Evolutionary conservation across 1,140 invertebrate genomes (phyloP).

Genomic region (Apis florea): DNA sequence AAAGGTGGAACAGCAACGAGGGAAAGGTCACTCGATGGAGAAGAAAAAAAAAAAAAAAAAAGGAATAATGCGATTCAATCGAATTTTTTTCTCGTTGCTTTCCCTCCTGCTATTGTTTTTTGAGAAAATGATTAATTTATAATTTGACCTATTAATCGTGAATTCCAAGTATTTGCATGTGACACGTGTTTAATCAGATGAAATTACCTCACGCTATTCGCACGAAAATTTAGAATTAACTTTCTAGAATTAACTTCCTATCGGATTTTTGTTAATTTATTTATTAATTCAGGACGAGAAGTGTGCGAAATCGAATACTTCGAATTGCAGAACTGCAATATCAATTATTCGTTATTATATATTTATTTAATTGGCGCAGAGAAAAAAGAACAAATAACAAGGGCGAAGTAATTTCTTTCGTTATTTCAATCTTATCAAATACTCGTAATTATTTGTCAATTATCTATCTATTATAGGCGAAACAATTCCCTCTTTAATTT

Average conservation of each 20-base stretch:
- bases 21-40: background rate
- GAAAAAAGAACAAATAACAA: too few species aligned
- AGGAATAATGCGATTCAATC: background rate
- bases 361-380: too few species aligned
- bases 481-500: background rate
- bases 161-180: background rate
- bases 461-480: background rate
- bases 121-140: background rate
- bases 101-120: background rate
- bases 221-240: slow-evolving; percentile 50
- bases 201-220: slow-evolving; percentile 37
- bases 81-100: background rate
- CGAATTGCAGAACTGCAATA: too few species aligned
- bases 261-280: background rate
- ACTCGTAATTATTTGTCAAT: background rate
- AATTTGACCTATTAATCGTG: background rate
- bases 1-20: too few species aligned
- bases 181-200: background rate
- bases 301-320: too few species aligned
- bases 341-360: too few species aligned
- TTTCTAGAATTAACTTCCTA: slow-evolving; percentile 61
- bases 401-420: too few species aligned
- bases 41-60: too few species aligned
- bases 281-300: background rate
- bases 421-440: background rate